A percentile compares a stretch with the other conserved stretches of the same genome.
Evolutionary conservation across 2,797 vertebrate genomes (phyloP).

Genomic region (Cephalopachus bancanus): DNA sequence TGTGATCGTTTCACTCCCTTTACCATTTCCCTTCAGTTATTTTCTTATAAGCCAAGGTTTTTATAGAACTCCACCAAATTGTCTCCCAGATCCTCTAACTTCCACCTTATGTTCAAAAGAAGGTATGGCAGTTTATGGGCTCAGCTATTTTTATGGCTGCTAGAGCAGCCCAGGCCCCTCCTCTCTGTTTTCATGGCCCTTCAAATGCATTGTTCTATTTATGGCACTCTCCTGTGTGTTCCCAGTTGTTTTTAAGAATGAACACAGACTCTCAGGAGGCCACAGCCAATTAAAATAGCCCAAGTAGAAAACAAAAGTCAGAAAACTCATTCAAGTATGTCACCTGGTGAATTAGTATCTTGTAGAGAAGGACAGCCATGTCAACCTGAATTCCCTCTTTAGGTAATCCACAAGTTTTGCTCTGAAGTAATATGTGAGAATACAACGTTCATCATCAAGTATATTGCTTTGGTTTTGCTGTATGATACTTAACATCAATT

Average conservation of each 20-base stretch:
- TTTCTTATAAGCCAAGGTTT: constrained; percentile 68
- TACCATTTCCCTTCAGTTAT: constrained; percentile 19
- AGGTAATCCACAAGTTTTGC: not conserved
- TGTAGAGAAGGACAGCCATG: not conserved
- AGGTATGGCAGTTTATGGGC: not conserved
- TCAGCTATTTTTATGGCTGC: constrained; percentile 35
- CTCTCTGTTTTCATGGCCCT: not conserved
- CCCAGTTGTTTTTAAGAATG: constrained; percentile 20
- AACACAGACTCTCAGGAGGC: constrained; percentile 6
- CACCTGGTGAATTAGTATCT: not conserved
- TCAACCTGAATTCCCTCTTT: constrained; percentile 13
- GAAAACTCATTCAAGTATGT: constrained; percentile 23
- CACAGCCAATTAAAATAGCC: constrained; percentile 41
- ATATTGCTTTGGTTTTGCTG: not conserved
- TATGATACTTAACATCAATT: constrained; percentile 10
- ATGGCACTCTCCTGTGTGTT: not conserved
- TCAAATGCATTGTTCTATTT: constrained; percentile 13
- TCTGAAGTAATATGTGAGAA: constrained; percentile 16
- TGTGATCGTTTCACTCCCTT: constrained; percentile 20
- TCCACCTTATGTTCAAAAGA: constrained; percentile 64
- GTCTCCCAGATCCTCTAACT: constrained; percentile 52
- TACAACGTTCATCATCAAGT: not conserved
- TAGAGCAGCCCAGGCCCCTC: not conserved
- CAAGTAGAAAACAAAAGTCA: constrained; percentile 52
- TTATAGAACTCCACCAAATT: constrained; percentile 69